Conservation (phyloP, 2,888 invertebrate species). For the Diarsia rubi region DNA sequence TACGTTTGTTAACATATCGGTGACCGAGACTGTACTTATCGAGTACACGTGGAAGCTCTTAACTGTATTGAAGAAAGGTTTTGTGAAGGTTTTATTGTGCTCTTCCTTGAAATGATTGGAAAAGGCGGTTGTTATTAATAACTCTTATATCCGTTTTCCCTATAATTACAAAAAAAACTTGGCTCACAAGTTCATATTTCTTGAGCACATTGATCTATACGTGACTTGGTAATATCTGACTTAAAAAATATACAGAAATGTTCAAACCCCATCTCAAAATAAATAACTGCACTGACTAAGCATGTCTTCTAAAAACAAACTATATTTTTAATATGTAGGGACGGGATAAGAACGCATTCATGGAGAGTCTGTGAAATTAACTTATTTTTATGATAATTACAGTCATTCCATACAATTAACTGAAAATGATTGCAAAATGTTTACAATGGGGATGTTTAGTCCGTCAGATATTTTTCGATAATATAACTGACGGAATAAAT, state of each 20-base stretch:
- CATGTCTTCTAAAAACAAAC: neutral
- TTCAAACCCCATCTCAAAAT: too few species aligned
- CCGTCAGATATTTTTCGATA: too few species aligned
- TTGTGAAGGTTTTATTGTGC: slow-evolving; percentile 11
- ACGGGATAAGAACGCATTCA: neutral
- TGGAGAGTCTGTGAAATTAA: neutral
- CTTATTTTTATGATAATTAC: neutral
- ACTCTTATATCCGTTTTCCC: neutral
- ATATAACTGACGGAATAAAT: too few species aligned
- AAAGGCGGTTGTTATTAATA: neutral
- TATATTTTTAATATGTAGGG: neutral
- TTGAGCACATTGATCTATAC: neutral
- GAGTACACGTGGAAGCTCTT: slow-evolving; percentile 46
- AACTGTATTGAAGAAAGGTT: slow-evolving; percentile 29
- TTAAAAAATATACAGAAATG: too few species aligned
- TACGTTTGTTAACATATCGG: neutral
- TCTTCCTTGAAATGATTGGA: neutral
- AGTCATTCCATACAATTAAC: neutral
- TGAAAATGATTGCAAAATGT: too few species aligned
- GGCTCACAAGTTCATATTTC: neutral
- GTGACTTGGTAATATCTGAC: neutral
- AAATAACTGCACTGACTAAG: too few species aligned
- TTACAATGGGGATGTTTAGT: too few species aligned
- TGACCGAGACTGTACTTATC: neutral
- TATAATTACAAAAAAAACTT: neutral